phyloP scores from a whole-genome alignment of 23 tunicate species.

The Botrylloides violaceus region DNA sequence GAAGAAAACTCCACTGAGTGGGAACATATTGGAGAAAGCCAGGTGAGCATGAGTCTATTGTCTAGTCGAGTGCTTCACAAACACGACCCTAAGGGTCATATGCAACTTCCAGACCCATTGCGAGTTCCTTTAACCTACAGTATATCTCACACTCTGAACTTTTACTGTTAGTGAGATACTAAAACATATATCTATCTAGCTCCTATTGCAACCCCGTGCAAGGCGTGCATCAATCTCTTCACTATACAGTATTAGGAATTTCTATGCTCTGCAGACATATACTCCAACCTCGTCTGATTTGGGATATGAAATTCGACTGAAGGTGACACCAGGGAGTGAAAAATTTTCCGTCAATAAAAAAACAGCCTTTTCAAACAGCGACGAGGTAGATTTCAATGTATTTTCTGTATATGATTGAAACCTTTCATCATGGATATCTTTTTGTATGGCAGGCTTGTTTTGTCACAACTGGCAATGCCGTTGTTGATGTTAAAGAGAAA shows the following conservation, averaged over 20 bases:
- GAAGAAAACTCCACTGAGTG: background rate
- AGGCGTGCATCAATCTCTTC: too few species aligned
- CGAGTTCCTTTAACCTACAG: too few species aligned
- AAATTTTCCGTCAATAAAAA: background rate
- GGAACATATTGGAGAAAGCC: background rate
- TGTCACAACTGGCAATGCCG: background rate
- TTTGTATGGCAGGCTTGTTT: background rate
- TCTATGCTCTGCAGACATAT: background rate
- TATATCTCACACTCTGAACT: too few species aligned
- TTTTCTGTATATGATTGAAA: too few species aligned
- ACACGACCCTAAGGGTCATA: too few species aligned
- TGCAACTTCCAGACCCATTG: too few species aligned
- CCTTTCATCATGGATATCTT: too few species aligned
- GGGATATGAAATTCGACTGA: conserved; percentile 18
- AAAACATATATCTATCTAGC: too few species aligned
- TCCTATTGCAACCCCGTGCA: too few species aligned
- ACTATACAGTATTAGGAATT: too few species aligned
- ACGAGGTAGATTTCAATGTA: background rate
- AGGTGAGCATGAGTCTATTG: background rate
- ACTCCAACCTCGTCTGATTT: conserved; percentile 6
- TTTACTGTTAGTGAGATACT: too few species aligned
- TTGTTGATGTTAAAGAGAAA: background rate
- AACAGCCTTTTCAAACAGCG: background rate
- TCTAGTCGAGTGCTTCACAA: too few species aligned
- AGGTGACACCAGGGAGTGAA: conserved; percentile 16